These are phyloP conservation scores for Chelon auratus DNA, from an alignment of 2,797 vertebrate genomes.

Conservation along the genomic window DNA sequence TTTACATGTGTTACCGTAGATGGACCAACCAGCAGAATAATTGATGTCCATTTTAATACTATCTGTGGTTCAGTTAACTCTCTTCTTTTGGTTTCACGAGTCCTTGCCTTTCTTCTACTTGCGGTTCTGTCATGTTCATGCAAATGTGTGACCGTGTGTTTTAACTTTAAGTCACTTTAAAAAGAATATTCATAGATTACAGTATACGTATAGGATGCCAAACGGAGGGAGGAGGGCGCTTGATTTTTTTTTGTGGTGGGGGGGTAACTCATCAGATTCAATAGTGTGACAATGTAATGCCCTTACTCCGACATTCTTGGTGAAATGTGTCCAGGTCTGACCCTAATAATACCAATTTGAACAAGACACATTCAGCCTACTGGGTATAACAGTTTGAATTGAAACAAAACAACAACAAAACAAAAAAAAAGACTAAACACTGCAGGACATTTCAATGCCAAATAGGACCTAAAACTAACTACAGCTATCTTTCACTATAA, in stretches of 20 bases:
- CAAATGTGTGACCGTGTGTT: conserved; percentile 33
- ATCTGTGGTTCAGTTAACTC: conserved; percentile 29
- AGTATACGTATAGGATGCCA: conserved; percentile 29
- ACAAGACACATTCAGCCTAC: conserved; percentile 72
- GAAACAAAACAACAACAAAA: conserved; percentile 46
- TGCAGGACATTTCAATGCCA: conserved; percentile 70
- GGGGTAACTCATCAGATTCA: conserved; percentile 36
- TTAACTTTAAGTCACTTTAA: conserved; percentile 26
- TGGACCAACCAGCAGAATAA: conserved; percentile 47
- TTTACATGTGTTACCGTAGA: conserved; percentile 25
- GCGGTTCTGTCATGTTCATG: conserved; percentile 21
- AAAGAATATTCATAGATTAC: conserved; percentile 35
- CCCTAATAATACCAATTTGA: conserved; percentile 58
- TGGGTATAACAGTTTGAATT: conserved; percentile 73
- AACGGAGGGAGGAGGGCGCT: conserved; percentile 22
- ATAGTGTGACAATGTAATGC: conserved; percentile 69
- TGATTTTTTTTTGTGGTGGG: neutral
- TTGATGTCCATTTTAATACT: conserved; percentile 36
- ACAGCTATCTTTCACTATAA: conserved; percentile 78
- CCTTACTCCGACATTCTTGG: conserved; percentile 69
- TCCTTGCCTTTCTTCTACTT: conserved; percentile 22
- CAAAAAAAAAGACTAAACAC: conserved; percentile 64
- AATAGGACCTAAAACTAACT: conserved; percentile 70
- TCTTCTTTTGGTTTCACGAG: conserved; percentile 30
- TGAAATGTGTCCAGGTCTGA: conserved; percentile 43